Evolutionary conservation across 2,797 vertebrate genomes (phyloP).

Genomic region (Lates japonicus): DNA sequence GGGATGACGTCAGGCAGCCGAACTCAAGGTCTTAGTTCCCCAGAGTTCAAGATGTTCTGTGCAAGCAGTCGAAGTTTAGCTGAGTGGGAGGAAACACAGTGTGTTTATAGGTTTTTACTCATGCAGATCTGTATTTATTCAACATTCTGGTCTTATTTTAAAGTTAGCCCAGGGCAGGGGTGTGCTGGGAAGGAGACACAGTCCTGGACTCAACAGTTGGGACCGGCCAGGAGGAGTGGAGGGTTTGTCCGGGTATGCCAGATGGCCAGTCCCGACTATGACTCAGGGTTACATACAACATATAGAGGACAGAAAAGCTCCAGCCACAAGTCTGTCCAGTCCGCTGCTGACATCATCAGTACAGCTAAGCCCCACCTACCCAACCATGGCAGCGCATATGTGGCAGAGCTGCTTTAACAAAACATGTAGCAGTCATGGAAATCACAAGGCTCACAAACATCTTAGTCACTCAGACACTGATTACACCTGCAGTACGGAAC

Average conservation of each 20-base stretch:
- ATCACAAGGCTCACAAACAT: background rate
- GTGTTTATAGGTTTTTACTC: background rate
- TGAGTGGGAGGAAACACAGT: background rate
- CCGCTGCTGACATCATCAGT: constrained; percentile 12
- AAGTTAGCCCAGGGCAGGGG: background rate
- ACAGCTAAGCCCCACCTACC: background rate
- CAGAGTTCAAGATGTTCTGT: constrained; percentile 37
- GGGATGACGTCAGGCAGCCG: constrained; percentile 46
- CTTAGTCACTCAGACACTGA: background rate
- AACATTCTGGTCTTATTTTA: background rate
- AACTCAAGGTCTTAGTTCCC: constrained; percentile 55
- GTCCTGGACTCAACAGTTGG: no score
- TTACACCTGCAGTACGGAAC: background rate
- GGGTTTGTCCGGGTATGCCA: no score
- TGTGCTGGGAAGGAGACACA: no score
- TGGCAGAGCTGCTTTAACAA: constrained; percentile 1
- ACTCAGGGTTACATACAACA: background rate
- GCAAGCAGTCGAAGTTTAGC: background rate
- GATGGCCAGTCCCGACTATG: no score
- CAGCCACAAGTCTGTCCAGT: background rate
- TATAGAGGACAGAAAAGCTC: background rate
- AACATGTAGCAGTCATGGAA: background rate
- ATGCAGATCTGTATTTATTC: background rate
- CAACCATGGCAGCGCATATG: background rate
- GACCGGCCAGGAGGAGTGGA: no score